Evolutionary conservation across 1,140 invertebrate species (phyloP).

Genomic region (Gonioctena quinquepunctata): DNA sequence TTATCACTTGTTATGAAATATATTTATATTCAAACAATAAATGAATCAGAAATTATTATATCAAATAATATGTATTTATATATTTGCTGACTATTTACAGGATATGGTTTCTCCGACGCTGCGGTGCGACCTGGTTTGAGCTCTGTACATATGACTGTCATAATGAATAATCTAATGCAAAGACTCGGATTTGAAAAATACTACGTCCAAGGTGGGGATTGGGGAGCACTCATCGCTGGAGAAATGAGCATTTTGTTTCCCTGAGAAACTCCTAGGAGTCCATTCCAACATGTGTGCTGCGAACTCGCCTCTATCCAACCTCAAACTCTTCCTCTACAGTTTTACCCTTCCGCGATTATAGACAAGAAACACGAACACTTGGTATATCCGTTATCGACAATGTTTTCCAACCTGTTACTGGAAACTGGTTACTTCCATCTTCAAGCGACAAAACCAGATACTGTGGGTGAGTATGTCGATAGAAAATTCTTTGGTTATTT

Average conservation of each 20-base stretch:
- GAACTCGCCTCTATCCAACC: constrained; percentile 46
- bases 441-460: constrained; percentile 90
- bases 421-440: constrained; percentile 72
- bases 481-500: too few relatives aligned
- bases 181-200: constrained; percentile 76
- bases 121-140: constrained; percentile 67
- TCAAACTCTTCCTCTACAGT: constrained; percentile 62
- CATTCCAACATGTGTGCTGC: constrained; percentile 69
- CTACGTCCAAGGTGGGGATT: constrained; percentile 86
- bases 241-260: constrained; percentile 69
- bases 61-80: too few relatives aligned
- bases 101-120: constrained; percentile 80
- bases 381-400: constrained; percentile 65
- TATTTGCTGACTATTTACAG: too few relatives aligned
- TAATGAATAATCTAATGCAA: constrained; percentile 84
- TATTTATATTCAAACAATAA: too few relatives aligned
- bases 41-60: too few relatives aligned
- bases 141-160: constrained; percentile 65
- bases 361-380: constrained; percentile 60
- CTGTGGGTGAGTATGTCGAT: constrained; percentile 63
- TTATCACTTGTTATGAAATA: too few relatives aligned
- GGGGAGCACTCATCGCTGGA: constrained; percentile 68
- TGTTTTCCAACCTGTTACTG: constrained; percentile 51
- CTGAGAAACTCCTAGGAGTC: constrained; percentile 69
- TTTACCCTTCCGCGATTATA: constrained; percentile 63